phyloP scores from a whole-genome alignment of 2,797 vertebrate genomes.

The Mionectes olivaceus region DNA sequence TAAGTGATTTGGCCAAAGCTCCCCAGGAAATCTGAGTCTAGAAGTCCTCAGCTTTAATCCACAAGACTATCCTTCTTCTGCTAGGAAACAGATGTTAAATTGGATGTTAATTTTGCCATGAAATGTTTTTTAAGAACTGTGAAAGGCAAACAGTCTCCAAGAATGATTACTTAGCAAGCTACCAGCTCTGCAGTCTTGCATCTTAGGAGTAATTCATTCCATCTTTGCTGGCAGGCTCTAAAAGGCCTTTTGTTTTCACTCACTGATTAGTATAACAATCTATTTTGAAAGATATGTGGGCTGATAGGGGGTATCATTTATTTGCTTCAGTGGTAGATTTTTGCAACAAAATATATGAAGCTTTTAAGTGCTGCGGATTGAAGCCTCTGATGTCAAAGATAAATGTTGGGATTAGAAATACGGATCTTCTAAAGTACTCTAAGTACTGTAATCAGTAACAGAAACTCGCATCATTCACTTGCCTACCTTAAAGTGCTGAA shows the following conservation, averaged over 20 bases:
- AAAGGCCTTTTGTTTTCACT: slow-evolving; percentile 53
- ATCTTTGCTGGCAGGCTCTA: slow-evolving; percentile 61
- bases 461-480: not conserved
- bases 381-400: slow-evolving; percentile 30
- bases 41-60: slow-evolving; percentile 26
- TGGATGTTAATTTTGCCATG: slow-evolving; percentile 71
- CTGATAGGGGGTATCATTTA: slow-evolving; percentile 30
- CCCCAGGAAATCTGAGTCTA: slow-evolving; percentile 7
- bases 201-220: slow-evolving; percentile 60
- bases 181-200: slow-evolving; percentile 37
- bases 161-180: slow-evolving; percentile 56
- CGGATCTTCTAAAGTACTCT: not conserved
- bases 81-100: slow-evolving; percentile 70
- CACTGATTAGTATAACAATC: slow-evolving; percentile 49
- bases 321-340: slow-evolving; percentile 24
- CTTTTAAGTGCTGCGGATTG: slow-evolving; percentile 29
- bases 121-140: slow-evolving; percentile 60
- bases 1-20: slow-evolving; percentile 1
- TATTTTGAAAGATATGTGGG: slow-evolving; percentile 41
- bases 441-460: slow-evolving; percentile 45
- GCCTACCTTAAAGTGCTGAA: slow-evolving; percentile 17
- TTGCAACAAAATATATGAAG: slow-evolving; percentile 38
- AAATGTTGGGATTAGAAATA: slow-evolving; percentile 21
- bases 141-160: slow-evolving; percentile 48
- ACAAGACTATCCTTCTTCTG: slow-evolving; percentile 24